Percentiles rank a stretch among this genome's conserved stretches.
These are phyloP conservation scores for Fragum sueziense DNA, from an alignment of 2,888 invertebrate genomes.

Conservation along the genomic window DNA sequence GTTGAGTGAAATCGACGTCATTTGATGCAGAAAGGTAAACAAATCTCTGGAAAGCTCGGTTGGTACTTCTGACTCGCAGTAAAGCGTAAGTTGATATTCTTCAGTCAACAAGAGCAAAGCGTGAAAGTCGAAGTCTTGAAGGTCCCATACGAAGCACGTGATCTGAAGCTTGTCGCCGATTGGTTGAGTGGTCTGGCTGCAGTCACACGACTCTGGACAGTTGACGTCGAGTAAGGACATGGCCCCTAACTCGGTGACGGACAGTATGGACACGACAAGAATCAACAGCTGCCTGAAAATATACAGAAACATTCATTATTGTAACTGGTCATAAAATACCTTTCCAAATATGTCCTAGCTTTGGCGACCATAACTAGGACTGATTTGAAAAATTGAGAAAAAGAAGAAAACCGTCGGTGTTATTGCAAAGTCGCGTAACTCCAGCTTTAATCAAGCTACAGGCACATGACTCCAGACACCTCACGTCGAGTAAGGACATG, in stretches of 20 bases:
- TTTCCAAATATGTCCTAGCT: background rate
- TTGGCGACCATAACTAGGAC: background rate
- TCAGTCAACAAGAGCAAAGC: conserved; percentile 26
- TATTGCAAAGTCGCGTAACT: no score
- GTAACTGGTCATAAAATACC: background rate
- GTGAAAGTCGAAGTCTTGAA: conserved; percentile 38
- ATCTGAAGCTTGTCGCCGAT: conserved; percentile 10
- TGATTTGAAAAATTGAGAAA: background rate
- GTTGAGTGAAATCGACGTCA: conserved; percentile 34
- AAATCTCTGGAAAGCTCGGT: conserved; percentile 40
- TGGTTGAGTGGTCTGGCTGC: conserved; percentile 18
- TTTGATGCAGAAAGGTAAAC: conserved; percentile 21
- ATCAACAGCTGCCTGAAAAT: conserved; percentile 35
- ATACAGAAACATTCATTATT: background rate
- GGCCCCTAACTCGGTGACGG: conserved; percentile 6
- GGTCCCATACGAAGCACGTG: conserved; percentile 48
- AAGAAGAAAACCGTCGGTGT: background rate
- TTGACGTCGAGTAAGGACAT: conserved; percentile 16
- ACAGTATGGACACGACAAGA: background rate
- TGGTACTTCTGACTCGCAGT: conserved; percentile 45
- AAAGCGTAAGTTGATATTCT: conserved; percentile 29
- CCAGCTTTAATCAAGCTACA: background rate
- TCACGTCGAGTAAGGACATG: background rate
- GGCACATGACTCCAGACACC: background rate
- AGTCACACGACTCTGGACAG: conserved; percentile 55